These are phyloP conservation scores for Gasterosteus aculeatus DNA, from an alignment of 2,113 vertebrate genomes.

Conservation along the genomic window DNA sequence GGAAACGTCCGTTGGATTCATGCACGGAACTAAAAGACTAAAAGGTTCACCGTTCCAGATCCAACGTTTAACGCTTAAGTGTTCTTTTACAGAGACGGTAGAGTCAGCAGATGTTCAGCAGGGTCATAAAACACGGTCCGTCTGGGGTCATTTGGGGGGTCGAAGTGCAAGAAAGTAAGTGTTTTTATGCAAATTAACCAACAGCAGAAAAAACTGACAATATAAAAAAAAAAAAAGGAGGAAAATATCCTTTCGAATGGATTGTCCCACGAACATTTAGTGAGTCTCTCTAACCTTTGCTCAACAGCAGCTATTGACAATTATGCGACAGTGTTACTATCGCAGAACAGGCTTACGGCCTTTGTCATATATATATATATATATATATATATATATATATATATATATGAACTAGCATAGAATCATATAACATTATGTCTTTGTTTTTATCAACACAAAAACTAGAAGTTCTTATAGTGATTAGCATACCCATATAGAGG, in stretches of 20 bases:
- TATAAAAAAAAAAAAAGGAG: background rate
- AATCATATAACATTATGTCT: background rate
- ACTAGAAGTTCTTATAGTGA: background rate
- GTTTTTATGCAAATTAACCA: background rate
- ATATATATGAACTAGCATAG: no score
- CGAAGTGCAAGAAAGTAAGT: background rate
- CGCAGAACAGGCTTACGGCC: no score
- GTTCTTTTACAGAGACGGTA: background rate
- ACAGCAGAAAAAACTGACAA: background rate
- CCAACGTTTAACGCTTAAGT: background rate
- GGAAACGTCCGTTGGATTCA: background rate
- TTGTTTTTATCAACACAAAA: background rate
- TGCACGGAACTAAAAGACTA: background rate
- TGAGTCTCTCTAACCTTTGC: background rate
- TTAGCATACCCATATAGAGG: conserved; percentile 92
- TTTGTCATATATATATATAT: no score
- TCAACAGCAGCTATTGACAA: background rate
- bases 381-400: no score
- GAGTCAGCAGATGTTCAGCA: conserved; percentile 24
- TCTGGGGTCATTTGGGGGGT: background rate
- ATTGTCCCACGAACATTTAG: background rate
- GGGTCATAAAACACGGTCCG: conserved; percentile 11
- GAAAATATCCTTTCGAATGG: background rate
- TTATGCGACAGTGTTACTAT: background rate
- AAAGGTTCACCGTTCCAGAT: no score